These are phyloP conservation scores for Misgurnus mizolepis DNA, from an alignment of 2,113 vertebrate genomes.

Conservation along the genomic window DNA sequence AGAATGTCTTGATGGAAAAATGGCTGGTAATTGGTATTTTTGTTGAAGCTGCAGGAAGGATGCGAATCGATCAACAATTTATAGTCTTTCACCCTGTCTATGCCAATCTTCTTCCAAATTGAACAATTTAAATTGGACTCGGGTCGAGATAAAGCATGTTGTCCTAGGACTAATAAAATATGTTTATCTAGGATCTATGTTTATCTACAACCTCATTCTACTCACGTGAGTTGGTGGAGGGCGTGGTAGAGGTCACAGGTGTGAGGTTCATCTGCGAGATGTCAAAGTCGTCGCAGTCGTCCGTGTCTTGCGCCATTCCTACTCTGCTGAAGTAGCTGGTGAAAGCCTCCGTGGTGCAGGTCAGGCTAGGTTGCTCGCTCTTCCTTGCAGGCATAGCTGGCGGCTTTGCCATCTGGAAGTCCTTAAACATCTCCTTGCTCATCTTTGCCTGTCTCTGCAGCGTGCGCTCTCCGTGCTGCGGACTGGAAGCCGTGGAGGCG, in stretches of 20 bases:
- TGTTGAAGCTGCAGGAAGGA: no score
- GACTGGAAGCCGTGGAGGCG: constrained; percentile 83
- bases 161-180: no score
- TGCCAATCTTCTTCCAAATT: no score
- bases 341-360: constrained; percentile 96
- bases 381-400: constrained; percentile 88
- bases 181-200: no score
- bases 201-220: constrained; percentile 40
- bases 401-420: constrained; percentile 96
- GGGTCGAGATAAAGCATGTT: no score
- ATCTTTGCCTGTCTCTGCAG: constrained; percentile 79
- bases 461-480: constrained; percentile 82
- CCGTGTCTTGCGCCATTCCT: constrained; percentile 93
- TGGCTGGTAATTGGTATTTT: no score
- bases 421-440: constrained; percentile 96
- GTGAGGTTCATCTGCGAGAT: constrained; percentile 99
- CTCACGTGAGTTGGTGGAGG: constrained; percentile 98
- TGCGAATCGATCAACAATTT: no score
- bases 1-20: no score
- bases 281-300: constrained; percentile 98
- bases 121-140: no score
- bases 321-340: constrained; percentile 96
- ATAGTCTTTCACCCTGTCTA: no score
- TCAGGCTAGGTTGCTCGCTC: constrained; percentile 87
- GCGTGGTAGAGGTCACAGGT: constrained; percentile 96